Evolutionary conservation across 2,797 vertebrate species (phyloP), one percentile per base, ranked within the genome.

Genomic region (Buceros bicornis): DNA sequence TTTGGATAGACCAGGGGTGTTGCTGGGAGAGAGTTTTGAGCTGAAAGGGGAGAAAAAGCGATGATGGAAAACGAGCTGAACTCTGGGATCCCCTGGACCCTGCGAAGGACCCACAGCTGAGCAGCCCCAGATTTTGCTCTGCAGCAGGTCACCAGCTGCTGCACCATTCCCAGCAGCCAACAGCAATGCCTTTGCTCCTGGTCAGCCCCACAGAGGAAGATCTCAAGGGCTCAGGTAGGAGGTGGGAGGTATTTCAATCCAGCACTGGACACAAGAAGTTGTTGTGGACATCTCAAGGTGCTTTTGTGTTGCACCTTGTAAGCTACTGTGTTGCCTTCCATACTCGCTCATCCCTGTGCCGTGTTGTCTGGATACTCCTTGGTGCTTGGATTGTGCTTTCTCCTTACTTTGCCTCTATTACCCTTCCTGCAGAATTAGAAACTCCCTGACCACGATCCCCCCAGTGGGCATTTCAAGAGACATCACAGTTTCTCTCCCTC

Each of bases 41-140:
- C 17, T 26, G 40, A 22, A 50, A 47, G 4, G 28, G 66, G 85
- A 57, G 51, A 66, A 71, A 31, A 28, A 31, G 16, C 10, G 25
- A 5, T 0, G 4, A 4, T 1, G 22, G 78, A 26, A 66, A 67
- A 64, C 5, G 4, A 29, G 47, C 35, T 42, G 65, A 31, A 4
- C 29, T 42, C 73, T 7, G 48, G 11, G 33, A 28, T 10, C 1
- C 0, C 6, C 50, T 28, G 5, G 33, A 79, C 9, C 33, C 16
- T 16, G 8, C 1, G 2, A 26, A 5, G n/a, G 50, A 21, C 15
- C 15, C 21, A 14, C 11, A 20, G 42, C 35, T 0, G 0, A 51
- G 35, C 40, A 65, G 26, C 31, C 31, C n/a, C 29, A n/a, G 58
- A 12, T 43, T 31, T 51, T 26, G 13, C 22, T 56, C 60, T 43